Evolutionary conservation across 2,797 vertebrate genomes (phyloP), one percentile per base, ranked within the genome.

Genomic region (Syndactyla subalaris): DNA sequence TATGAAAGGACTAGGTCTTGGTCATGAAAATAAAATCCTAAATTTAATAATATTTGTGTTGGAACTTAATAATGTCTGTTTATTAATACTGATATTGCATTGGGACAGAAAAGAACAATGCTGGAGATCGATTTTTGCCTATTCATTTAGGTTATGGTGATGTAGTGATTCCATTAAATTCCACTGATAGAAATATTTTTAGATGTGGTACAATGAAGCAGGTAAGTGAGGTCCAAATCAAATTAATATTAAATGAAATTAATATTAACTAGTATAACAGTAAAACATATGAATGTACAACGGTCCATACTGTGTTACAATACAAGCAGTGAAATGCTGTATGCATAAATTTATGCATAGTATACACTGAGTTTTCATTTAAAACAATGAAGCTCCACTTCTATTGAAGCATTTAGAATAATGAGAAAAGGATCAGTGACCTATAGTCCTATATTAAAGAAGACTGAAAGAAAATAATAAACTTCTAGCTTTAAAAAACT

Each of bases 11-110:
- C 65, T 65, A n/a, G 54, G 43, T 71, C 70, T 75, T 81, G 38
- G 18, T 32, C 36, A 32, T 70, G 30, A 51, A 93, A 90, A 75
- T 84, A 86, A 93, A 66, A 9, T 7, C 14, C 41, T 70, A 82
- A 30, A 95, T 85, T 68, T 73, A 93, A 76, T 91, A 85, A 93
- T 49, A 48, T 38, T 43, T 58, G 6, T 49, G 22, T 55, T 84
- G 54, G 49, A 89, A 81, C 89, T 91, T 88, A 97, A 85, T 93
- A 91, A 94, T 52, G 7, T 48, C 43, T 86, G 36, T 78, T 80
- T 94, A 94, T 95, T 86, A 88, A 77, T 80, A 85, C 30, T 54
- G 49, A 68, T 83, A 80, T 49, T 92, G 57, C 57, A 91, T 51
- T 72, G 45, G 70, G 49, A 77, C 41, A 72, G 72, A 81, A 79